Evolutionary conservation across 2,888 invertebrate genomes (phyloP).

Genomic region (Drosophila demipolita): DNA sequence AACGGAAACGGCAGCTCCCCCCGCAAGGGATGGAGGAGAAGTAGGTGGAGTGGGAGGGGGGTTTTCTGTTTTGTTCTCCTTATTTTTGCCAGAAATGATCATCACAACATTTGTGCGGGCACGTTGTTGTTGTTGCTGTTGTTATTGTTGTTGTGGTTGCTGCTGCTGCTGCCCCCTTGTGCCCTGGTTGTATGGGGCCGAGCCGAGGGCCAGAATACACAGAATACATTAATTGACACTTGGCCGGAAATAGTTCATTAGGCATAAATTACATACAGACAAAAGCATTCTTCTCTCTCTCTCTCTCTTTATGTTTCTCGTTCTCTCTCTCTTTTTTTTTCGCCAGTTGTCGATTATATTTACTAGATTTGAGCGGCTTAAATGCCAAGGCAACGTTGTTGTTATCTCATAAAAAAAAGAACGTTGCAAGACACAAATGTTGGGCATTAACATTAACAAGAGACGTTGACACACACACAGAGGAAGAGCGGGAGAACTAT

Average conservation of each 20-base stretch:
- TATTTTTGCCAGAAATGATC: constrained; percentile 72
- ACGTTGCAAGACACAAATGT: constrained; percentile 69
- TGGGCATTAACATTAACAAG: constrained; percentile 56
- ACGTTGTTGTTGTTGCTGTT: constrained; percentile 60
- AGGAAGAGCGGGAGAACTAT: constrained; percentile 1
- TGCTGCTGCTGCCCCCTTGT: constrained; percentile 46
- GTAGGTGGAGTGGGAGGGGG: constrained; percentile 14
- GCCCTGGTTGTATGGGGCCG: constrained; percentile 41
- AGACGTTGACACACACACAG: constrained; percentile 23
- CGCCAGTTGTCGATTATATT: constrained; percentile 66
- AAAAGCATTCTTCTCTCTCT: constrained; percentile 60
- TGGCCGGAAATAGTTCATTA: constrained; percentile 82
- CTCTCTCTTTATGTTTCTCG: constrained; percentile 15
- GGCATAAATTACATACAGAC: constrained; percentile 81
- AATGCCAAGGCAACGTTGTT: constrained; percentile 62
- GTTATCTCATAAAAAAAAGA: constrained; percentile 62
- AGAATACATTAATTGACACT: constrained; percentile 81
- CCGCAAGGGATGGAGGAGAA: constrained; percentile 3
- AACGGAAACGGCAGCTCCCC: constrained; percentile 54
- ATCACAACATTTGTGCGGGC: constrained; percentile 79
- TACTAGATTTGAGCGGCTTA: constrained; percentile 78
- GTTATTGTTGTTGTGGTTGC: constrained; percentile 43
- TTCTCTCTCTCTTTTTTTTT: constrained; percentile 28
- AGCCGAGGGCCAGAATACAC: constrained; percentile 63
- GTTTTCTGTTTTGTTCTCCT: constrained; percentile 19